Base-by-base conservation (phyloP, 2,113 vertebrate genomes). In the Pteronura brasiliensis region DNA sequence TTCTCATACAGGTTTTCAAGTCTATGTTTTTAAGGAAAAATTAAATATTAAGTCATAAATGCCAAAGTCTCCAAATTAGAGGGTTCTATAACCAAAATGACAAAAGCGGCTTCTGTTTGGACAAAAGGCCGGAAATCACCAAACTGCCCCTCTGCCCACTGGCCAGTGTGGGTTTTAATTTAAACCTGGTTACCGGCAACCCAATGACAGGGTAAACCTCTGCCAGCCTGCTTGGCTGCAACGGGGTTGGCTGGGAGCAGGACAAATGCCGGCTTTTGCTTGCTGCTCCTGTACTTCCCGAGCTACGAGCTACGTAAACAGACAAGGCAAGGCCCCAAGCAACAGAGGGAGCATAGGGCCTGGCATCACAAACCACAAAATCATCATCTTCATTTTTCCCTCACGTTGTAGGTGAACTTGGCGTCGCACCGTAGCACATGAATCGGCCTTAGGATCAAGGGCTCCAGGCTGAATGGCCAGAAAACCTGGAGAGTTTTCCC, bases 151-250 rank as follows among this genome's bases (percentile, higher is more conserved):
- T 69, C 44, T 0, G 3, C 65, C 89, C 59, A 1, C 82, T 88
- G 88, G 92, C 91, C 95, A 76, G 31, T 15, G 52, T 82, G 72
- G 67, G 63, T 80, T 84, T 95, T 94, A 57, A 94, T 96, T 92
- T 74, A 61, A 85, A 74, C 65, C 88, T 52, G 76, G 83, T 69
- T 59, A 81, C 44, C 29, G 23, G 74, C 31, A 47, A 69, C 67
- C 83, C 85, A 79, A 87, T 57, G 39, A 87, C 6, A 11, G 84
- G 71, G 63, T 31, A 61, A 11, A 71, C 36, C 39, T 84, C 44
- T 21, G 47, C n/a, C 39, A 25, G 55, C 0, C 0, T 2, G 34
- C 69, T 47, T 92, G 95, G 87, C 83, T 34, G 34, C 27, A 67
- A 20, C 27, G 6, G 52, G 42, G 3, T 42, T 86, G 97, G 88